Percentiles rank a stretch among this genome's conserved stretches.
These are phyloP conservation scores for Cossypha polioptera DNA, from an alignment of 2,797 vertebrate genomes.

Conservation along the genomic window DNA sequence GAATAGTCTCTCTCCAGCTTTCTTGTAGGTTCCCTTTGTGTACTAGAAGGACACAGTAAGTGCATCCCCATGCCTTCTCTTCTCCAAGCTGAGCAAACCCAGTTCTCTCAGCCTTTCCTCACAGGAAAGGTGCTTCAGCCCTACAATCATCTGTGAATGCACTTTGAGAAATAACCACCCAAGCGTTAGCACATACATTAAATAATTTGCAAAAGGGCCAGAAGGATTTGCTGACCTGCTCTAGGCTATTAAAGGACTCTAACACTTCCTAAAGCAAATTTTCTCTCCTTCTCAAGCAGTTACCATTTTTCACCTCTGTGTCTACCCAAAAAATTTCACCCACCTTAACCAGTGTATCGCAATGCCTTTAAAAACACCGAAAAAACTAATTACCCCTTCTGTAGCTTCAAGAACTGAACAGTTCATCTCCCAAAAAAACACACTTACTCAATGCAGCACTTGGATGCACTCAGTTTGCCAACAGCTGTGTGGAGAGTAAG, in stretches of 20 bases:
- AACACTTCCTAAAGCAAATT: not conserved
- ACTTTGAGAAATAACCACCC: not conserved
- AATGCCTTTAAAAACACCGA: not conserved
- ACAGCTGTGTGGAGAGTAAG: accelerated
- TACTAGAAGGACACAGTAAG: not conserved
- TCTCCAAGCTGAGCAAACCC: not conserved
- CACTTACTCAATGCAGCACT: not conserved
- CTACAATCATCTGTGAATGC: not conserved
- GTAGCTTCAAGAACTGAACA: not conserved
- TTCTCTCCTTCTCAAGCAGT: not conserved
- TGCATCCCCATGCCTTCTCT: not conserved
- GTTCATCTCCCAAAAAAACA: accelerated
- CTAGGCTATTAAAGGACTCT: not conserved
- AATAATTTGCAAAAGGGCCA: not conserved
- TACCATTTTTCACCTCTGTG: not conserved
- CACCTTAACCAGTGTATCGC: not conserved
- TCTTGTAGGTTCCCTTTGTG: not conserved
- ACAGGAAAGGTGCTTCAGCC: not conserved
- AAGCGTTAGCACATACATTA: not conserved
- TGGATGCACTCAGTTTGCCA: not conserved
- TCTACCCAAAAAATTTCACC: not conserved
- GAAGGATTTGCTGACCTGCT: not conserved
- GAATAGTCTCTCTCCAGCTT: not conserved
- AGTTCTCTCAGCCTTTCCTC: not conserved
- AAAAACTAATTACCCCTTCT: not conserved